Conservation (phyloP, 2,888 invertebrate species). For the Euzophera pinguis region DNA sequence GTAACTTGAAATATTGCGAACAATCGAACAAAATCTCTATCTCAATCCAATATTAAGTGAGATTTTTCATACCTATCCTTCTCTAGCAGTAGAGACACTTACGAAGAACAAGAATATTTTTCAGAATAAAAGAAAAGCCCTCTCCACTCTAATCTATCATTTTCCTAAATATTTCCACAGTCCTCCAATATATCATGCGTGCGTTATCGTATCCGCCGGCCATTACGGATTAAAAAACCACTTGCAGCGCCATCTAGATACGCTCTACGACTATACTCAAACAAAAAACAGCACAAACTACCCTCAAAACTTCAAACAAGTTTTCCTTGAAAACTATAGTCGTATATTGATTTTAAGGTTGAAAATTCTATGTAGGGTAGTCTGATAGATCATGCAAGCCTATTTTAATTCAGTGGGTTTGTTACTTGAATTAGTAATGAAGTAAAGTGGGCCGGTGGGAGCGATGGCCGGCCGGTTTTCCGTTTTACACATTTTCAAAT, state of each 20-base stretch:
- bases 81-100: too few species aligned
- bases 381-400: constrained; percentile 27
- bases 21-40: too few species aligned
- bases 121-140: constrained; percentile 14
- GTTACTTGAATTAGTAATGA: constrained; percentile 66
- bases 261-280: constrained; percentile 14
- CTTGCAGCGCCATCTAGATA: constrained; percentile 33
- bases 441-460: constrained; percentile 62
- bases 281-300: constrained; percentile 5
- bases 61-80: too few species aligned
- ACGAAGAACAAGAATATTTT: too few species aligned
- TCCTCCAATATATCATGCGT: constrained; percentile 49
- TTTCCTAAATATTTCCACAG: constrained; percentile 22
- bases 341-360: not conserved
- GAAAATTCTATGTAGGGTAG: not conserved
- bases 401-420: constrained; percentile 57
- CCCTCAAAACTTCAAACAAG: not conserved
- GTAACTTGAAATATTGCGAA: too few species aligned
- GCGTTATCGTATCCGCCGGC: constrained; percentile 30
- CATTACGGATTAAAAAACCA: constrained; percentile 38
- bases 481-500: constrained; percentile 28
- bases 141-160: constrained; percentile 21
- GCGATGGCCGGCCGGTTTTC: constrained; percentile 28
- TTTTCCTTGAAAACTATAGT: not conserved
- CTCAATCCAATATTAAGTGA: too few species aligned